Evolutionary conservation across 2,113 vertebrate genomes (phyloP), one percentile per base, ranked within the genome.

Genomic region (Rhagologus leucostigma): DNA sequence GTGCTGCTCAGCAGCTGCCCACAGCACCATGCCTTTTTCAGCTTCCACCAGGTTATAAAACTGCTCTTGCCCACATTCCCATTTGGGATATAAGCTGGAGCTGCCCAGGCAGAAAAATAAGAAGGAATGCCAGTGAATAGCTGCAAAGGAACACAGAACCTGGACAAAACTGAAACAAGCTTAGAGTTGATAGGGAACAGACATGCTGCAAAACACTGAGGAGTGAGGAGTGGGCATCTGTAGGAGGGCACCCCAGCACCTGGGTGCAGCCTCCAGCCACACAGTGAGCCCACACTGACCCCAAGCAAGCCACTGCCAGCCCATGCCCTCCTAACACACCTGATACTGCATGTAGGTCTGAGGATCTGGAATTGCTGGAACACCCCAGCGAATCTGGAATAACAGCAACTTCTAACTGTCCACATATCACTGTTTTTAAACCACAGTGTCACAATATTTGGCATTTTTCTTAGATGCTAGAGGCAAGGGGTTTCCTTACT

Each of bases 271-370:
- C 56, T 35, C 9, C 33, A 16, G 16, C 35, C 15, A 9, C n/a
- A 17, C n/a, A 37, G 9, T 0, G 0, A 68, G 17, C 30, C 64
- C 65, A 53, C 52, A 30, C 32, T 41, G 6, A 39, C 6, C 33
- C 27, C 67, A 6, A 11, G 16, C 21, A 46, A 16, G 15, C 8
- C 44, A 44, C 3, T 20, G 22, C 30, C 64, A 37, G 49, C 33
- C 62, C 50, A 11, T 11, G 29, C 29, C 3, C 10, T 37, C 37
- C 32, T 32, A 41, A 29, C 7, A 7, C 20, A 26, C 10, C 57
- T 37, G 29, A 13, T 17, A 17, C 13, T 30, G 14, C 19, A 1
- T 0, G 1, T 1, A 6, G 24, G 9, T 11, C 37, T 41, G 18
- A 56, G 18, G 18, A 69, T 9, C 30, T 68, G 22, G 24, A 63